A percentile compares a stretch with the other conserved stretches of the same genome.
These are phyloP conservation scores for Brachynemurus nebulosus DNA, from an alignment of 2,888 invertebrate species.

Conservation along the genomic window DNA sequence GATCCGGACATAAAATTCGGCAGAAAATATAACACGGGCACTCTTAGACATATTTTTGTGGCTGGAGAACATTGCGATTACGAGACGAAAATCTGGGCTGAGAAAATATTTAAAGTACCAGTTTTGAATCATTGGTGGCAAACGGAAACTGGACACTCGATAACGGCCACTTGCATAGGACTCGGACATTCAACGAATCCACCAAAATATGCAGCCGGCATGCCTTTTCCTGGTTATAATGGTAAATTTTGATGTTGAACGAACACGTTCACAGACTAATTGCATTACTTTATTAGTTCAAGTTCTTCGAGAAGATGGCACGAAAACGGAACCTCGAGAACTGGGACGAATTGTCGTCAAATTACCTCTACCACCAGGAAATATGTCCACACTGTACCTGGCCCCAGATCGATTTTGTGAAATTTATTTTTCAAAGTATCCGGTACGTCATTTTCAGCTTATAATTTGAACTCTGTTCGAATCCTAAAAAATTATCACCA, in stretches of 20 bases:
- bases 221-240: constrained; percentile 80
- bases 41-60: constrained; percentile 59
- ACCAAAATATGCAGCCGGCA: constrained; percentile 65
- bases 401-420: constrained; percentile 67
- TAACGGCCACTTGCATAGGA: constrained; percentile 73
- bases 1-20: constrained; percentile 61
- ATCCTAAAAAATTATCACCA: too few relatives aligned
- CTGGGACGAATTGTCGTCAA: constrained; percentile 73
- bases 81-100: constrained; percentile 72
- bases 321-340: constrained; percentile 52
- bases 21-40: constrained; percentile 53
- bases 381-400: constrained; percentile 67
- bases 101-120: constrained; percentile 54
- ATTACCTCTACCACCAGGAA: constrained; percentile 80
- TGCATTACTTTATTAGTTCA: constrained; percentile 36
- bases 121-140: constrained; percentile 95
- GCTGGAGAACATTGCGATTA: constrained; percentile 91
- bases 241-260: constrained; percentile 36
- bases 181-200: constrained; percentile 55
- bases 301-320: constrained; percentile 52
- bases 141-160: constrained; percentile 85
- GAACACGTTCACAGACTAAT: neutral
- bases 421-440: constrained; percentile 69
- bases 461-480: constrained; percentile 15
- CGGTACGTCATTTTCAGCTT: constrained; percentile 43